Base-by-base conservation (phyloP, 2,797 vertebrate species). In the Falco rusticolus region DNA sequence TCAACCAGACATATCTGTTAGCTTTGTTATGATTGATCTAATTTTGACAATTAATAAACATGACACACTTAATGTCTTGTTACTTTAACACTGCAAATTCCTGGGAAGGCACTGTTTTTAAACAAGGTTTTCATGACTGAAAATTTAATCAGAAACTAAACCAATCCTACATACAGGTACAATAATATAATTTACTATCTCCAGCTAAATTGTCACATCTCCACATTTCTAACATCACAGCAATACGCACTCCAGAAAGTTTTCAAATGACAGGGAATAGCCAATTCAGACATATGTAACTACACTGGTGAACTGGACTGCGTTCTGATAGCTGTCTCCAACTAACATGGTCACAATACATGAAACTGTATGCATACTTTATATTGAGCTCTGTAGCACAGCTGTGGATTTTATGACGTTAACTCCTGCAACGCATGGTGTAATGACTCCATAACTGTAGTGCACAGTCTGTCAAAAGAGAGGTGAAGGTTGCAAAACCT, bases 31-130 rank as follows among this genome's bases (percentile, higher is more conserved):
- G 84, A 96, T 45, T 95, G 95, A 96, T 94, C 87, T 91, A 88
- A 96, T 75, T 93, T 74, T 90, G 93, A 96, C 93, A 95, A 96
- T 90, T 95, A 97, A 95, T 93, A 94, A 95, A 75, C 68, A 61
- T 39, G 93, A 95, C 87, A 92, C n/a, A 43, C 13, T 90, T 89
- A 96, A 82, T 6, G 14, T 71, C 79, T 72, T 91, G 56, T 64
- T 84, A 84, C 65, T 87, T 87, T 39, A 94, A 65, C 47, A 33
- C 12, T 51, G 51, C 68, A 45, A 93, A 95, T 78, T 90, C 48
- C 75, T 59, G 25, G 61, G 59, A 90, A 76, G 43, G 37, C 29
- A 15, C 0, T 29, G 41, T 13, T 72, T 87, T 92, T 57, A 60
- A 89, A 77, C 9, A 34, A 72, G 34, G 70, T 57, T 66, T 89